Percentiles rank a stretch among this genome's conserved stretches.
phyloP scores from a whole-genome alignment of 2,113 vertebrate genomes.

The Callipepla squamata region DNA sequence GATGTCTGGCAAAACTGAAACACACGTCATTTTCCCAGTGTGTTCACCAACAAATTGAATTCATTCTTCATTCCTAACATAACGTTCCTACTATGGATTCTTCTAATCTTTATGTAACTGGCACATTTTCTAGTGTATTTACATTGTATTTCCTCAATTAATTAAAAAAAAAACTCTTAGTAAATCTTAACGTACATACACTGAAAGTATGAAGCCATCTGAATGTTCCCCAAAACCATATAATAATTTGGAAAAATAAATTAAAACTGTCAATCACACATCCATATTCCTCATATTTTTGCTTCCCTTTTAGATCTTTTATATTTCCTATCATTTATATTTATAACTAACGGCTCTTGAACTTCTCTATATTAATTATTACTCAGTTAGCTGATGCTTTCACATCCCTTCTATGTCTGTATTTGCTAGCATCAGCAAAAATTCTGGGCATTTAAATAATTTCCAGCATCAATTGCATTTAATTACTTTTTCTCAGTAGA shows the following conservation, averaged over 20 bases:
- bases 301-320: background rate
- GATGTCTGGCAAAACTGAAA: background rate
- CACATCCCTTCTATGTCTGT: background rate
- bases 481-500: slow-evolving; percentile 60
- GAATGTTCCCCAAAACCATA: background rate
- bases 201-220: background rate
- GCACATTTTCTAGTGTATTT: background rate
- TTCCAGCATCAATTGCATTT: slow-evolving; percentile 16
- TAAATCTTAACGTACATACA: background rate
- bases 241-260: background rate
- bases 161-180: background rate
- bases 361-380: slow-evolving; percentile 7
- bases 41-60: slow-evolving; percentile 4
- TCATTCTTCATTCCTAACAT: background rate
- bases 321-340: background rate
- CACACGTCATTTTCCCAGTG: background rate
- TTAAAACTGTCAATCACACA: background rate
- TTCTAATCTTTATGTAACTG: background rate
- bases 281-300: background rate
- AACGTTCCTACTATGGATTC: background rate
- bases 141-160: background rate
- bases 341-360: background rate
- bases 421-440: background rate
- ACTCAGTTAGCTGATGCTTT: slow-evolving; percentile 43
- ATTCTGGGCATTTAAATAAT: background rate